Evolutionary conservation across 2,797 vertebrate genomes (phyloP).

Genomic region (Periophthalmus magnuspinnatus): DNA sequence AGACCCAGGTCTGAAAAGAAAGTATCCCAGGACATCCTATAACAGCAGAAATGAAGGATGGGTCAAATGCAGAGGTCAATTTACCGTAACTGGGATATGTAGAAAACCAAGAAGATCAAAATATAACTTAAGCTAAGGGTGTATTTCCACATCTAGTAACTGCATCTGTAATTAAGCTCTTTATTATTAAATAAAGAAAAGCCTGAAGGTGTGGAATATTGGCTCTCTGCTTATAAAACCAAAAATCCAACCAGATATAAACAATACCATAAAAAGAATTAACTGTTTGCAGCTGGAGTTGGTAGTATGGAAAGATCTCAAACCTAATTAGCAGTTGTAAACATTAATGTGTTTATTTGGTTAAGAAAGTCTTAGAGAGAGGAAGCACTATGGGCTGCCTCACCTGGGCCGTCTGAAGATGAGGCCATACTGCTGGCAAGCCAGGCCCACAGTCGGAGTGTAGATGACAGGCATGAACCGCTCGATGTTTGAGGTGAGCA

Average conservation of each 20-base stretch:
- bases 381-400: constrained; percentile 32
- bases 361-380: constrained; percentile 13
- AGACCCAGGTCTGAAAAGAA: background rate
- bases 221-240: constrained; percentile 3
- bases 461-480: constrained; percentile 98
- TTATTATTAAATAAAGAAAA: constrained; percentile 8
- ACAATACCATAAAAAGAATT: constrained; percentile 30
- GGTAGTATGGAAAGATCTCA: constrained; percentile 11
- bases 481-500: constrained; percentile 88
- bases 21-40: background rate
- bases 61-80: no score
- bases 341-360: constrained; percentile 4
- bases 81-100: background rate
- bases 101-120: background rate
- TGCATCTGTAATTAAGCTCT: background rate
- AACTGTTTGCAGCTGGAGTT: constrained; percentile 11
- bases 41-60: background rate
- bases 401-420: constrained; percentile 93
- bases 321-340: constrained; percentile 10
- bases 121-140: background rate
- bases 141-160: background rate
- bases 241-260: constrained; percentile 11
- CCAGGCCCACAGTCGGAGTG: constrained; percentile 93
- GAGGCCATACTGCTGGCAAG: constrained; percentile 94
- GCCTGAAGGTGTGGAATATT: constrained; percentile 19